Base-by-base conservation (phyloP, 2,113 vertebrate genomes). In the Sturnus vulgaris region DNA sequence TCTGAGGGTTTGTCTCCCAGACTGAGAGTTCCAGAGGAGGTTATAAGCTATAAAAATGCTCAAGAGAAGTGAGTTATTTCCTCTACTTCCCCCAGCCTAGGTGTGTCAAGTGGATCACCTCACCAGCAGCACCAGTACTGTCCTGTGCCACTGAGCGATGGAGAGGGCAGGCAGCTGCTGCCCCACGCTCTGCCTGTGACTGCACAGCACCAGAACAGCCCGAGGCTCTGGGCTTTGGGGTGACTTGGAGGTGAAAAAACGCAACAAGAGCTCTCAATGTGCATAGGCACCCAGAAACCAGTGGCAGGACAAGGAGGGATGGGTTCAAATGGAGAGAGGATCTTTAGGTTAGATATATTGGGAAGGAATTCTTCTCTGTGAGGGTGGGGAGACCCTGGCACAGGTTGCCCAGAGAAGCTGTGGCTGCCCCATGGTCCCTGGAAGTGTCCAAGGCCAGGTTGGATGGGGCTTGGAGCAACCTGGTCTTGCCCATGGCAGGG, bases 111-210 rank as follows among this genome's bases (percentile, higher is more conserved):
- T 61, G 55, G 59, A 25, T 59, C 39, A 22, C 46, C 35, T 50
- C 2, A 0, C 14, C 19, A 5, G 42, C 7, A 31, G 46, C 4
- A 10, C 25, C 17, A 6, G 25, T 2, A 4, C 30, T 0, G 3
- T 57, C 25, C 55, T 33, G 69, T 9, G 5, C 16, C 49, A 55
- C 82, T 0, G 0, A 18, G 59, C 20, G 0, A 0, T 10, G 35
- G 56, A 49, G n/a, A 60, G 39, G 52, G 52, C 73, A 59, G 47
- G 0, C 10, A 35, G 33, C 57, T 61, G 52, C 44, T 3, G 5
- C 56, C 46, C 39, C 0, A 0, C 0, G 0, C 37, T 69, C 59
- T 68, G 44, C 57, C 39, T 0, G 0, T 25, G 76, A 7, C 5
- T 28, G 24, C 9, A 1, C 11, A 12, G 84, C 57, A 39, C 35